Percentiles rank a stretch among this genome's conserved stretches.
Evolutionary conservation across 2,888 invertebrate species (phyloP).

Genomic region (Labia minor): DNA sequence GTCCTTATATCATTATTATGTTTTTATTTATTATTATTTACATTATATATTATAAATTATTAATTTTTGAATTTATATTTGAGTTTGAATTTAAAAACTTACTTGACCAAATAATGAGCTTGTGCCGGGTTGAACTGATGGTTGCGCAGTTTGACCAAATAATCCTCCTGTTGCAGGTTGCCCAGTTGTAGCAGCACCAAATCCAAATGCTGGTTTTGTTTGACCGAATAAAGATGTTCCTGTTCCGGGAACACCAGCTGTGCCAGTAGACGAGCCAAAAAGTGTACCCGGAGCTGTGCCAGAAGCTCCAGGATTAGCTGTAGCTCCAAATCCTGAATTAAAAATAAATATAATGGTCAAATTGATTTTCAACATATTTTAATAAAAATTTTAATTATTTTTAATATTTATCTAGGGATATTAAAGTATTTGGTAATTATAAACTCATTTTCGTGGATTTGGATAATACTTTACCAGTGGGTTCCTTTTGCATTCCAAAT

Average conservation of each 20-base stretch:
- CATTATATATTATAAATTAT: neutral
- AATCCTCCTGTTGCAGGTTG: conserved; percentile 27
- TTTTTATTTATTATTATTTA: neutral
- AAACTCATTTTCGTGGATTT: too few species aligned
- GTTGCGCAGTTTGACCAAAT: conserved; percentile 43
- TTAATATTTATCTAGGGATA: too few species aligned
- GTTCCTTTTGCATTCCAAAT: too few species aligned
- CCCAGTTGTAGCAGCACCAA: conserved; percentile 50
- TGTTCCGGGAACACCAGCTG: conserved; percentile 46
- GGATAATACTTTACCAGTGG: too few species aligned
- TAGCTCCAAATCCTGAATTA: conserved; percentile 34
- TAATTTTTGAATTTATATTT: neutral
- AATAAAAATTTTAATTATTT: neutral
- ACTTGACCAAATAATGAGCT: conserved; percentile 27
- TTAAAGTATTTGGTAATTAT: too few species aligned
- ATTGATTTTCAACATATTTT: conserved; percentile 15
- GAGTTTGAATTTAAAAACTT: neutral
- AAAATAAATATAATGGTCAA: conserved; percentile 13
- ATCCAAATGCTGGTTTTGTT: conserved; percentile 48
- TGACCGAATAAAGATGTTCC: conserved; percentile 46
- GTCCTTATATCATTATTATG: neutral
- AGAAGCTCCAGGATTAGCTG: conserved; percentile 31
- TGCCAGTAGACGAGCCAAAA: conserved; percentile 43
- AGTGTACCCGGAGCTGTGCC: conserved; percentile 36
- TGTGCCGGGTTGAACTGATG: conserved; percentile 28